These are phyloP conservation scores for Papilio machaon DNA, from an alignment of 1,140 invertebrate genomes.

Conservation along the genomic window DNA sequence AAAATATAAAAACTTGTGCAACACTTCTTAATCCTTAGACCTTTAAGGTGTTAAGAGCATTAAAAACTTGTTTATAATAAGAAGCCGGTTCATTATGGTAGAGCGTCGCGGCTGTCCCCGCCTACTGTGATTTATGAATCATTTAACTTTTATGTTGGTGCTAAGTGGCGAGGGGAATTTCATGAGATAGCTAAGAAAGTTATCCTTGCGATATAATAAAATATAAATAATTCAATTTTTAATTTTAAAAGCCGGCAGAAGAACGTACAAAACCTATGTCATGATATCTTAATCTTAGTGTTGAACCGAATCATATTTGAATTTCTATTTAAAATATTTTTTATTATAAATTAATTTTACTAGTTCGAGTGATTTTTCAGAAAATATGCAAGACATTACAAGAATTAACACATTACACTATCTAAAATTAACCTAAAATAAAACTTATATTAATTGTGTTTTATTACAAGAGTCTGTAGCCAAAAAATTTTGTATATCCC, in stretches of 20 bases:
- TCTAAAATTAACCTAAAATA: too few relatives aligned
- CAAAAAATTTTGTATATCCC: background rate
- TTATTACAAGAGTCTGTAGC: background rate
- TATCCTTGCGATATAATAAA: conserved; percentile 64
- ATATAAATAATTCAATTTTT: conserved; percentile 54
- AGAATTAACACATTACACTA: too few relatives aligned
- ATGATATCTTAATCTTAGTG: background rate
- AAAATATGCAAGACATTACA: too few relatives aligned
- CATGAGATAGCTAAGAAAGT: conserved; percentile 50
- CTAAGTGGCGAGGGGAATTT: conserved; percentile 62
- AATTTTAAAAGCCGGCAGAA: background rate
- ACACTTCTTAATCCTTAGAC: conserved; percentile 6
- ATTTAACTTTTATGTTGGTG: conserved; percentile 69
- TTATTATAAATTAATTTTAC: too few relatives aligned
- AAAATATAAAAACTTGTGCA: background rate
- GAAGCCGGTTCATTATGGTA: conserved; percentile 55
- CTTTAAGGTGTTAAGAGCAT: conserved; percentile 35
- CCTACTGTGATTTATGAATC: conserved; percentile 60
- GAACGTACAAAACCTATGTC: background rate
- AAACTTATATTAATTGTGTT: too few relatives aligned
- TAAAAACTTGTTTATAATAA: conserved; percentile 59
- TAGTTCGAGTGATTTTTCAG: too few relatives aligned
- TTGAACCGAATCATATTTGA: background rate
- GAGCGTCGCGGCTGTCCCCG: conserved; percentile 44
- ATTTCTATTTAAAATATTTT: too few relatives aligned